A percentile compares a stretch with the other conserved stretches of the same genome.
phyloP scores from a whole-genome alignment of 2,797 vertebrate genomes.

The Fistularia tabacaria region DNA sequence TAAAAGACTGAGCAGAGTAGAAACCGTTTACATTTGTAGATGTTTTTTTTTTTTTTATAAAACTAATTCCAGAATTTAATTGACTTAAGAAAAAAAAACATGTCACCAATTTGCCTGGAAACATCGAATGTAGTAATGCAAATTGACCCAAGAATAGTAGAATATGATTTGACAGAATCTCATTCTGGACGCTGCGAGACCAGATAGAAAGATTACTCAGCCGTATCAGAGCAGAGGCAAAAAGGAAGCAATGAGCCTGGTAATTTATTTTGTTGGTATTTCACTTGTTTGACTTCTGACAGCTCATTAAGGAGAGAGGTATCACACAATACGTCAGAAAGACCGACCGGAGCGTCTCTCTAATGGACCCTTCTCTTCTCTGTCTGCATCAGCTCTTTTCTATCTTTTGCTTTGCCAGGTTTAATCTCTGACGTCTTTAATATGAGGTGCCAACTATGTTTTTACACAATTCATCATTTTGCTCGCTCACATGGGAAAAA shows the following conservation, averaged over 20 bases:
- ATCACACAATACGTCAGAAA: slow-evolving; percentile 49
- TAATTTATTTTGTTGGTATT: slow-evolving; percentile 68
- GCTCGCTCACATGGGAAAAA: slow-evolving; percentile 33
- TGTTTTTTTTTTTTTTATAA: slow-evolving; percentile 25
- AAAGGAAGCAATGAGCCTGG: slow-evolving; percentile 56
- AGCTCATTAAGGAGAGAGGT: slow-evolving; percentile 63
- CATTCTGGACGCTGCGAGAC: slow-evolving; percentile 49
- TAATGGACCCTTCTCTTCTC: slow-evolving; percentile 45
- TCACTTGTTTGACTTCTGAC: slow-evolving; percentile 64
- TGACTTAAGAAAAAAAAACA: slow-evolving; percentile 54
- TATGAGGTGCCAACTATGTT: slow-evolving; percentile 62
- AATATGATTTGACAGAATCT: slow-evolving; percentile 63
- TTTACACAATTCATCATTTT: slow-evolving; percentile 73
- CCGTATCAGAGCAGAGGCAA: slow-evolving; percentile 53
- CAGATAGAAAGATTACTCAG: slow-evolving; percentile 61
- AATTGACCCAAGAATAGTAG: slow-evolving; percentile 40
- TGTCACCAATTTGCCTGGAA: slow-evolving; percentile 49
- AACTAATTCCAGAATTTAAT: slow-evolving; percentile 67
- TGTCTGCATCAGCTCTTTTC: slow-evolving; percentile 61
- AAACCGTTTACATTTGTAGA: slow-evolving; percentile 20
- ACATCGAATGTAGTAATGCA: slow-evolving; percentile 59
- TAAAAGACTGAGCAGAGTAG: slow-evolving; percentile 30
- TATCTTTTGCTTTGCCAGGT: slow-evolving; percentile 39
- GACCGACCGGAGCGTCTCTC: slow-evolving; percentile 44
- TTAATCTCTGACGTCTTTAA: slow-evolving; percentile 58